Evolutionary conservation across 2,113 vertebrate species (phyloP), one percentile per base, ranked within the genome.

Genomic region (Xenus cinereus): DNA sequence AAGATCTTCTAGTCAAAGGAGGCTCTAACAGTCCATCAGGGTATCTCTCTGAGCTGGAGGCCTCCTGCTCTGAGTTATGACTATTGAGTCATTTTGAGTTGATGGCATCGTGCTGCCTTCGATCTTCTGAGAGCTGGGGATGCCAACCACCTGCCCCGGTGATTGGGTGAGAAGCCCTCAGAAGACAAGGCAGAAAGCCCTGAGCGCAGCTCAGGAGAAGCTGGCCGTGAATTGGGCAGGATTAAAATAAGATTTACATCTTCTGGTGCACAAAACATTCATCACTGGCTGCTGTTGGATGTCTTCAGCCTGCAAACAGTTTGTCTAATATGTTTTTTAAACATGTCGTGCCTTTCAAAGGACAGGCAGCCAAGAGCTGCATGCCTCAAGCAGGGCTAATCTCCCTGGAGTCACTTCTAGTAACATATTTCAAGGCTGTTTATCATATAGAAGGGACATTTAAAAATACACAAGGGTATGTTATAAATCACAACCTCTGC

Each of bases 171-270:
- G 46, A 73, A 12, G 39, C 11, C 4, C 33, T 48, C 48, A 68
- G 69, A 60, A 59, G 53, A 75, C 62, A 82, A 71, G 56, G 27
- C 71, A 93, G 62, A 69, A 54, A 94, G 27, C 30, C 59, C 72
- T 56, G 33, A 84, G 71, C 39, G 51, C 2, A 5, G 46, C 80
- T 89, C 33, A 16, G 57, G 66, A 71, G 39, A 82, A 82, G 66
- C 77, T 89, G 71, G 74, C 69, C 48, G 10, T 39, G 71, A 95
- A 54, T 32, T 4, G 3, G 57, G 67, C 62, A 87, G 53, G 62
- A 91, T 95, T 96, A 87, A 97, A 91, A 79, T 79, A 89, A 91
- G 91, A 93, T 94, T 94, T 93, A 89, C 66, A 45, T 57, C 93
- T 94, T 89, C 48, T 54, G 27, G 63, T 76, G 62, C 3, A 1